Evolutionary conservation across 2,888 invertebrate genomes (phyloP), one percentile per base, ranked within the genome.

Genomic region (Sericinus montela): DNA sequence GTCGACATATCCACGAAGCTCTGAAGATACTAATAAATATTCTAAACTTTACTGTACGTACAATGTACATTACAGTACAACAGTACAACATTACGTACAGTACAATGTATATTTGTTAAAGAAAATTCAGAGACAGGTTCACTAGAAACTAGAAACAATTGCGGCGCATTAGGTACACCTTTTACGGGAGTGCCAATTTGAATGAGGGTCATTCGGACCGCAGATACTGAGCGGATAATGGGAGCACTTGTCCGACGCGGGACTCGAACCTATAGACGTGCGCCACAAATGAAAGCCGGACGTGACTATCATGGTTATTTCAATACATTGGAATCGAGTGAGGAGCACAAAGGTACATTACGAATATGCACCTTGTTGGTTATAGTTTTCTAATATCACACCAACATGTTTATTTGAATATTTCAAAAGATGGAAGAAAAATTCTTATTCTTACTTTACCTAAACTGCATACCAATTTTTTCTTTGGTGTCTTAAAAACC

Each of bases 271-370:
- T 57, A 64, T 61, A 63, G 62, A 60, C 61, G 59, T 50, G 40
- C 46, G 56, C 65, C 61, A 59, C 72, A 68, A 70, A 73, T 74
- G 70, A 68, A 72, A 72, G 59, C 59, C 56, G 64, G 53, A 70
- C 65, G 70, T 68, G 66, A 63, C 66, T 52, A 49, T 55, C 56
- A 50, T 58, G 52, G 51, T 43, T 56, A 57, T 60, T 55, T 47
- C 48, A 45, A 41, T 46, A 36, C 40, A 28, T 36, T 37, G 37
- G 30, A 10, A 13, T 39, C 15, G 35, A 29, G 11, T 1, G 39
- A 47, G 36, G 39, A 25, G 19, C 14, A 30, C 23, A 44, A 51
- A 44, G 34, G 42, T 42, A 42, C 48, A 48, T 6, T 39, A 37
- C 46, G 39, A 40, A 36, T 36, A 19, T 30, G n/a, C n/a, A n/a